Base-by-base conservation (phyloP, 2,113 vertebrate species). In the Alligator sinensis region DNA sequence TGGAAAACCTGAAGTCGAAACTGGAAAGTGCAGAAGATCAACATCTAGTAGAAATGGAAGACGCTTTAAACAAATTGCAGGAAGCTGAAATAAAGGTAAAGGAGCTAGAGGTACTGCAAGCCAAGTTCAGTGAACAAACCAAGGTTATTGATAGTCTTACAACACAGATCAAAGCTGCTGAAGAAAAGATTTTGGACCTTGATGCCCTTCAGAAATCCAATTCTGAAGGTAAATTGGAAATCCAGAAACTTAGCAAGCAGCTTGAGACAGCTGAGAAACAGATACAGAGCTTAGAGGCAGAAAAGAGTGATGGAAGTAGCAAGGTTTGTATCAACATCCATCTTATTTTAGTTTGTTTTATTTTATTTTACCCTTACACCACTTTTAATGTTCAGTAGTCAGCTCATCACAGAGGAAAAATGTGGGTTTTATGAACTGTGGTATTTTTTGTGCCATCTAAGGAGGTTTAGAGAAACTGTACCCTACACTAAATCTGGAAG, bases 1-100 rank as follows among this genome's bases (percentile, higher is more conserved):
- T 99, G 93, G 99, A 99, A 75, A 97, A 94, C 19, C 87, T 99
- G 54, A 98, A 98, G 76, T 97, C 94, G 38, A 98, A 97, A 8
- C 95, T 99, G 93, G 99, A 99, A 93, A 98, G 93, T 60, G 96
- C 97, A 2, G 99, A 99, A 97, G 98, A 99, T 86, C 99, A 99
- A 96, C 99, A 99, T 91, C 98, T 99, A n/a, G 98, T 99, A 77
- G 99, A 99, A 96, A 99, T 99, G 99, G 99, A 99, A 96, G 99
- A 99, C 58, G 97, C 98, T 22, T 97, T 99, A 89, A 98, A 98
- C 96, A 99, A 99, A 95, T 97, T 99, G 27, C 99, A 99, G 97
- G 97, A 98, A 85, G 98, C 98, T 5, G 99, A 99, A 93, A 94
- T 98, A 89, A 98, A 98, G 97, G 98, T 99, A 96, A 99, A 99